Base-by-base conservation (phyloP, 2,797 vertebrate species). In the Rhinophrynus dorsalis region DNA sequence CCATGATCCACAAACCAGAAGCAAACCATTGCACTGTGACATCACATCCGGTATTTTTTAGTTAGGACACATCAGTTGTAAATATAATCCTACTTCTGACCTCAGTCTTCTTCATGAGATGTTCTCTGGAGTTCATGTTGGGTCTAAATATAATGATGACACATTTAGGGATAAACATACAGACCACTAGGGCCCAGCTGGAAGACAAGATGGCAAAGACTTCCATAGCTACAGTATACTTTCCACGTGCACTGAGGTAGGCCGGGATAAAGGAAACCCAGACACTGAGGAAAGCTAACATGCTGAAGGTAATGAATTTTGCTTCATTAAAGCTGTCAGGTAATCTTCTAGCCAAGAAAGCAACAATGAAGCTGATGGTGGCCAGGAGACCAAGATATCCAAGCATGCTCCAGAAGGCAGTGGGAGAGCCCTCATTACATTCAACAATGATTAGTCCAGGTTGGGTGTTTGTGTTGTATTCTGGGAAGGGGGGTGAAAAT, bases 271-370 rank as follows among this genome's bases (percentile, higher is more conserved):
- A 74, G 5, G 71, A 58, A 8, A 74, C 15, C 71, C 63, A 74
- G 29, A 74, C 71, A 40, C 42, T 58, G 57, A 74, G 56, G 33
- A 65, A 72, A 15, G 61, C 51, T 27, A 64, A 13, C 59, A 72
- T 72, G 40, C 68, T 72, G 42, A 65, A 72, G 1, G 68, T 72
- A 2, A 72, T 72, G 23, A 56, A 65, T 21, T 72, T 64, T 20
- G 68, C 68, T 23, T 72, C 68, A 23, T 72, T 72, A 37, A 72
- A 72, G 13, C 18, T 71, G 21, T 75, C 74, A 33, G 68, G 74
- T 7, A 75, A 51, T 8, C 37, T 26, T 10, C 68, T 59, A 42
- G 42, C 54, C 5, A 58, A 13, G 30, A 62, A 70, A 17, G 67
- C 67, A 13, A 35, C 67, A 56, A 48, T 42, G 38, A 67, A 67